Percentiles rank a stretch among this genome's conserved stretches.
Conservation (phyloP, 2,888 invertebrate species). For the Pyrocoelia pectoralis region DNA sequence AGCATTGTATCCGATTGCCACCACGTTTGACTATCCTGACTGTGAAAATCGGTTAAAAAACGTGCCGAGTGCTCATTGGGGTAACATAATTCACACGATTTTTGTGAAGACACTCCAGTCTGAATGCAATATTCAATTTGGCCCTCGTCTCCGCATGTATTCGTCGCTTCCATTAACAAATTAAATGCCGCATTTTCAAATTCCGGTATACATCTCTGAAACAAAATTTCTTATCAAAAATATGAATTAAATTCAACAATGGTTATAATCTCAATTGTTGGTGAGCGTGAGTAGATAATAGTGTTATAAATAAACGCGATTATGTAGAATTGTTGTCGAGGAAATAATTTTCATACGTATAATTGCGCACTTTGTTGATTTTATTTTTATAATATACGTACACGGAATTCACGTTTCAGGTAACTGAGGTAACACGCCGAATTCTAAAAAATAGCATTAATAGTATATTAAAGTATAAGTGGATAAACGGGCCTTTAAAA, state of each 20-base stretch:
- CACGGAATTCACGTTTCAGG: too few relatives aligned
- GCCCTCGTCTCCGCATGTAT: constrained; percentile 91
- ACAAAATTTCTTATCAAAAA: constrained; percentile 37
- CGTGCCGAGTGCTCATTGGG: constrained; percentile 73
- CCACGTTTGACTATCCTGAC: constrained; percentile 90
- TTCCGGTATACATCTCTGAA: constrained; percentile 92
- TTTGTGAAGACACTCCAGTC: constrained; percentile 75
- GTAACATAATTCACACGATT: constrained; percentile 84
- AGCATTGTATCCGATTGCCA: constrained; percentile 99
- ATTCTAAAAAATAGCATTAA: too few relatives aligned
- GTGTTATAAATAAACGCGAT: too few relatives aligned
- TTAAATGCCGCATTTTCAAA: constrained; percentile 97
- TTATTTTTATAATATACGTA: too few relatives aligned
- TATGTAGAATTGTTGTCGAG: too few relatives aligned
- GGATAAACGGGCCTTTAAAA: too few relatives aligned
- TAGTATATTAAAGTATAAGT: too few relatives aligned
- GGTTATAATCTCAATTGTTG: background rate
- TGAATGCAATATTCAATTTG: constrained; percentile 89
- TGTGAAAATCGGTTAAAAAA: constrained; percentile 91
- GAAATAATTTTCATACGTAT: too few relatives aligned
- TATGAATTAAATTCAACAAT: background rate
- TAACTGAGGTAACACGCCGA: too few relatives aligned
- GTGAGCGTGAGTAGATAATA: too few relatives aligned
- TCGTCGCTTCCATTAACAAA: constrained; percentile 89
- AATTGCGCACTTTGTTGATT: too few relatives aligned